A percentile compares a stretch with the other conserved stretches of the same genome.
Conservation (phyloP, 2,113 vertebrate genomes). For the Ia io region DNA sequence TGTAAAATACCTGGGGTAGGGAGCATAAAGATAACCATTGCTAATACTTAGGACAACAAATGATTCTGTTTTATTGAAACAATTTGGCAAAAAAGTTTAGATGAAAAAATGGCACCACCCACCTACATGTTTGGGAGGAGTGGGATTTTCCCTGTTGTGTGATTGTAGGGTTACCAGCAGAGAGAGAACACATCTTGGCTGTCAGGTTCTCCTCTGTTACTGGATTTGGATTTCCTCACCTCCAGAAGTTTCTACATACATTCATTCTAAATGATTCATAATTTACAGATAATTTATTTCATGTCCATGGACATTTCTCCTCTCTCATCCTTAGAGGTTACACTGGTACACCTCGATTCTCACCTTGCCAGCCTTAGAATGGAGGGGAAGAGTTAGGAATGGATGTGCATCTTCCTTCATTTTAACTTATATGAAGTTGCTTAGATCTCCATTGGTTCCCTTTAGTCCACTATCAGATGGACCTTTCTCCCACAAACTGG, state of each 20-base stretch:
- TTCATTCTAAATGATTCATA: not conserved
- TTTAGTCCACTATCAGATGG: not conserved
- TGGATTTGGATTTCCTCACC: not conserved
- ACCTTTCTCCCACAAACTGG: not conserved
- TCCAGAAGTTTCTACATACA: not conserved
- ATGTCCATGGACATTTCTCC: not conserved
- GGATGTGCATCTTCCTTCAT: not conserved
- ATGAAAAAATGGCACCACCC: not conserved
- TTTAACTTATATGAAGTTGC: not conserved
- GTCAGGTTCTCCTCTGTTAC: not conserved
- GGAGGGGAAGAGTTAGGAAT: not conserved
- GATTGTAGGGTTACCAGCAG: not conserved
- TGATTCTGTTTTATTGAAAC: constrained; percentile 1
- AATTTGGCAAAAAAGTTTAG: not conserved
- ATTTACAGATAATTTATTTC: not conserved
- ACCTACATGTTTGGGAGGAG: not conserved
- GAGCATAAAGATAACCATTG: not conserved
- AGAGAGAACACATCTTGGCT: not conserved
- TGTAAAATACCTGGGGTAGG: not conserved
- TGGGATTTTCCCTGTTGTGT: not conserved
- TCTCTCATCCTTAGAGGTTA: not conserved
- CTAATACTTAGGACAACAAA: not conserved
- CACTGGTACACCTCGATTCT: not conserved
- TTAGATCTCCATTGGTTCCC: not conserved
- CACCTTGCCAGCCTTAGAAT: constrained; percentile 65